A percentile compares a stretch with the other conserved stretches of the same genome.
Evolutionary conservation across 92 coral and sea anemone genomes (phyloP).

Genomic region (Pocillopora grandis): DNA sequence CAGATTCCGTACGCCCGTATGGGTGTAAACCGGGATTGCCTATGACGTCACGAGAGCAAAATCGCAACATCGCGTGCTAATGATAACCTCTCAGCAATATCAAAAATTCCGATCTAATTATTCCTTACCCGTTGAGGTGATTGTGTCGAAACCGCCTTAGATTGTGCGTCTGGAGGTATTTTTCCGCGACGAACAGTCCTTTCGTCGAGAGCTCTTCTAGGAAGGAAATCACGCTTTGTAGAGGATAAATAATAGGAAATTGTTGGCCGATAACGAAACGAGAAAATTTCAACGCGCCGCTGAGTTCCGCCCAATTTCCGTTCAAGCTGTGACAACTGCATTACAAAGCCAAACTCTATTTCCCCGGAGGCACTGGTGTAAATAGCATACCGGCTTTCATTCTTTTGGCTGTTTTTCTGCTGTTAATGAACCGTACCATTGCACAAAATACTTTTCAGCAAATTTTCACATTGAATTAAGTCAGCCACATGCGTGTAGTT

Average conservation of each 20-base stretch:
- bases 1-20: too few relatives aligned
- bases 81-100: not conserved
- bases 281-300: not conserved
- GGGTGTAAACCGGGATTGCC: not conserved
- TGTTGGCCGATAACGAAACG: not conserved
- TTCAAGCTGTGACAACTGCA: not conserved
- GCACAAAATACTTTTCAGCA: too few relatives aligned
- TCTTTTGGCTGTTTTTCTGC: too few relatives aligned
- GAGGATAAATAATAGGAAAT: not conserved
- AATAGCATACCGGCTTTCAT: not conserved
- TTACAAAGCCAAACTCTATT: not conserved
- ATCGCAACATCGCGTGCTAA: not conserved
- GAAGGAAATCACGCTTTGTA: not conserved
- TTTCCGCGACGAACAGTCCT: not conserved
- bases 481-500: too few relatives aligned
- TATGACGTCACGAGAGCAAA: not conserved
- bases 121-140: not conserved
- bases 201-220: not conserved
- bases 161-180: not conserved
- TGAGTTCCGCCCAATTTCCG: not conserved
- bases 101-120: not conserved
- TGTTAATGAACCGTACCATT: too few relatives aligned
- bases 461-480: too few relatives aligned
- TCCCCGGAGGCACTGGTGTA: not conserved
- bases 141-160: not conserved